These are phyloP conservation scores for Patagioenas fasciata DNA, from an alignment of 2,113 vertebrate genomes.

Conservation along the genomic window DNA sequence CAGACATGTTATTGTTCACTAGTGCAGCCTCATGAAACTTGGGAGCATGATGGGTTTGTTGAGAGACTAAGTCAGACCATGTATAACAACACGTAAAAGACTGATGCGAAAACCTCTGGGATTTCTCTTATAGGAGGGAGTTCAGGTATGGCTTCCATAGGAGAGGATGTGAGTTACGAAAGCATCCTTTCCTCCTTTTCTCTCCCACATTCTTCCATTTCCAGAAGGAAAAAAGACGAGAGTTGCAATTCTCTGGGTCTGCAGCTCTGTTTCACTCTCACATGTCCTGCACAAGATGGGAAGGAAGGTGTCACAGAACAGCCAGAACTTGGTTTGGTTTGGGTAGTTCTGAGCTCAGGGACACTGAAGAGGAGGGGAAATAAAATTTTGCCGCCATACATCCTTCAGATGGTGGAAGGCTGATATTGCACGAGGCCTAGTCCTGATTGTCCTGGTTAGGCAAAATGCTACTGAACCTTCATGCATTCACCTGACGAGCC, in stretches of 20 bases:
- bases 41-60: not conserved
- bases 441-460: not conserved
- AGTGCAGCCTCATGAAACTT: not conserved
- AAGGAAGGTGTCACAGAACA: not conserved
- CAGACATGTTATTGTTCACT: not conserved
- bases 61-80: not conserved
- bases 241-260: not conserved
- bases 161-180: not conserved
- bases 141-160: not conserved
- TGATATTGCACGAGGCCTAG: fast-evolving
- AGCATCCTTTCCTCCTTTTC: not conserved
- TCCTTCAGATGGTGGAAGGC: not conserved
- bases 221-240: not conserved
- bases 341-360: not conserved
- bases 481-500: not conserved
- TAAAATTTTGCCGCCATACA: not conserved
- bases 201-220: not conserved
- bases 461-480: not conserved
- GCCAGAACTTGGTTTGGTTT: not conserved
- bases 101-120: not conserved
- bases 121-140: not conserved
- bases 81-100: not conserved
- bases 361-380: not conserved
- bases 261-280: not conserved
- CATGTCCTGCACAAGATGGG: fast-evolving